Conservation (phyloP, 1,140 invertebrate genomes). For the Diabrotica virgifera region DNA sequence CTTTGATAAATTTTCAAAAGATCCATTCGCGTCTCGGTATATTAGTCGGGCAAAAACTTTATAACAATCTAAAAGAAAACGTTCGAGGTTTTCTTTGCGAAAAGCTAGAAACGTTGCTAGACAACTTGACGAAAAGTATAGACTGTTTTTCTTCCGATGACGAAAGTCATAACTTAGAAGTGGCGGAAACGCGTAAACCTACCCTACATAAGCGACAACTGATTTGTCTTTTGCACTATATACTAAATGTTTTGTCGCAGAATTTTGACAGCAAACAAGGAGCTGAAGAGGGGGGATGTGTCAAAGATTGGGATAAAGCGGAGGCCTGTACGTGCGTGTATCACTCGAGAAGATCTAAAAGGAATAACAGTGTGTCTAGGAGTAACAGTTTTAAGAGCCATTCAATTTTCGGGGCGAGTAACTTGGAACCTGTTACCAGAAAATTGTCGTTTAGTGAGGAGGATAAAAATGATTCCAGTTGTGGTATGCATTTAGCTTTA, state of each 20-base stretch:
- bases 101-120: constrained; percentile 26
- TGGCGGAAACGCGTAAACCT: constrained; percentile 28
- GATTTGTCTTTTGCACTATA: constrained; percentile 35
- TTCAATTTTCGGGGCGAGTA: constrained; percentile 9
- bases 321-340: constrained; percentile 49
- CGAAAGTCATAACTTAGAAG: constrained; percentile 35
- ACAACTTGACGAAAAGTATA: constrained; percentile 45
- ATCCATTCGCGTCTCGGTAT: constrained; percentile 61
- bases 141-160: constrained; percentile 50
- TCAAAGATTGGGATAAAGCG: constrained; percentile 53
- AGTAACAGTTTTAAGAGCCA: constrained; percentile 31
- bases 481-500: constrained; percentile 1
- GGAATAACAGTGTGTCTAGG: constrained; percentile 31
- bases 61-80: constrained; percentile 26
- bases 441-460: constrained; percentile 35
- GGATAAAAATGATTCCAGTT: constrained; percentile 21
- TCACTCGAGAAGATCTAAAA: constrained; percentile 40
- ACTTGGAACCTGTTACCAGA: constrained; percentile 27
- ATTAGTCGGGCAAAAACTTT: constrained; percentile 54
- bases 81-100: constrained; percentile 7
- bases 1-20: constrained; percentile 58
- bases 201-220: constrained; percentile 41
- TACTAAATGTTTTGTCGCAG: constrained; percentile 27
- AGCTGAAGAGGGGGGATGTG: constrained; percentile 10
- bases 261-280: constrained; percentile 4